Conservation (phyloP, 2,888 invertebrate genomes). For the Melikaiella ostensackeni region DNA sequence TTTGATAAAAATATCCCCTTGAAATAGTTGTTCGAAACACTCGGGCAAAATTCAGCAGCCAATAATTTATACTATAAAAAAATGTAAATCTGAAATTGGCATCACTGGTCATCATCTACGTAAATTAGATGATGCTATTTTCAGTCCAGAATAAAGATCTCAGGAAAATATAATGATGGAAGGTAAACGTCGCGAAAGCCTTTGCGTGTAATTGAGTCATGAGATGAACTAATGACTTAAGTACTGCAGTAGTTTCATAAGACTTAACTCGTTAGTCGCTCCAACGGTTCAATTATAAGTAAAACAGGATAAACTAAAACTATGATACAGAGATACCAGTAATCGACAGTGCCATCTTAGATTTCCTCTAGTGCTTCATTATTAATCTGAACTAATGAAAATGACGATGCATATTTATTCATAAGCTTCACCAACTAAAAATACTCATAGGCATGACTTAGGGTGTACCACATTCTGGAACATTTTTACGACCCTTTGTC, state of each 20-base stretch:
- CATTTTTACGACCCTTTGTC: too few species aligned
- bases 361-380: conserved; percentile 8
- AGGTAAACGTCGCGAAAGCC: conserved; percentile 27
- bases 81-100: neutral
- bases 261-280: conserved; percentile 31
- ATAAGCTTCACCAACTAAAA: neutral
- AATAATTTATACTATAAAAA: neutral
- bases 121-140: conserved; percentile 16
- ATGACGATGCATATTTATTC: neutral
- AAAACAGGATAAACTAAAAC: conserved; percentile 10
- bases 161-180: conserved; percentile 38
- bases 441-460: too few species aligned
- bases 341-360: conserved; percentile 16
- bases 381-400: conserved; percentile 9
- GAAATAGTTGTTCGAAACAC: neutral
- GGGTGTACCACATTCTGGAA: too few species aligned
- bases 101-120: neutral
- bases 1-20: neutral
- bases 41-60: neutral
- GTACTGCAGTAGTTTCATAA: conserved; percentile 23
- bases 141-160: conserved; percentile 30
- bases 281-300: conserved; percentile 33
- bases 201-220: conserved; percentile 31
- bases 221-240: conserved; percentile 38
- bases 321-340: conserved; percentile 13